Evolutionary conservation across 2,113 vertebrate genomes (phyloP).

Genomic region (Ameiurus melas): DNA sequence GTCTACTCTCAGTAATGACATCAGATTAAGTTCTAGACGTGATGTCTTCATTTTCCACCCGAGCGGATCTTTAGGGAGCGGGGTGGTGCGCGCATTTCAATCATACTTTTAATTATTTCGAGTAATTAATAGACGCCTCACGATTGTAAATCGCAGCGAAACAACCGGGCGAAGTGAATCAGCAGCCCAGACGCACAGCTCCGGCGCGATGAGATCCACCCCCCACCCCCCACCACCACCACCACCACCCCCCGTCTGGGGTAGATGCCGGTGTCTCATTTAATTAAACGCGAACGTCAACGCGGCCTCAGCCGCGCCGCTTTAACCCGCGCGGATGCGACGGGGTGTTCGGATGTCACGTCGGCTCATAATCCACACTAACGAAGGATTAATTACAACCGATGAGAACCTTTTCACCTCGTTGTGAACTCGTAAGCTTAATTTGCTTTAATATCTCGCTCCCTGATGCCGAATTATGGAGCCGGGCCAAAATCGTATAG

Average conservation of each 20-base stretch:
- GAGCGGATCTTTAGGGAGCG: constrained; percentile 33
- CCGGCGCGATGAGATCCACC: constrained; percentile 7
- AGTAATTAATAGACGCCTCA: constrained; percentile 39
- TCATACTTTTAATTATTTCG: constrained; percentile 42
- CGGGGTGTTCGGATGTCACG: constrained; percentile 61
- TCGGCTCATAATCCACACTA: constrained; percentile 77
- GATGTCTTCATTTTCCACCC: constrained; percentile 47
- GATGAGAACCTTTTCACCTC: constrained; percentile 74
- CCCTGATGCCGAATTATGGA: constrained; percentile 26
- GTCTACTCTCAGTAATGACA: constrained; percentile 31
- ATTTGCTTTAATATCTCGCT: constrained; percentile 57
- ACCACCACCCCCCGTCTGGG: constrained; percentile 44
- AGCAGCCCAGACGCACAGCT: constrained; percentile 9
- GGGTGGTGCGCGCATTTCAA: constrained; percentile 43
- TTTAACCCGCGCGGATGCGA: constrained; percentile 63
- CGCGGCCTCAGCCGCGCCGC: constrained; percentile 73
- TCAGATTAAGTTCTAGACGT: constrained; percentile 26
- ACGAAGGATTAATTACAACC: constrained; percentile 82
- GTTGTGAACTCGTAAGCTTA: constrained; percentile 54
- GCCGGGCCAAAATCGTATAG: constrained; percentile 12
- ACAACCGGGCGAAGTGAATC: constrained; percentile 1
- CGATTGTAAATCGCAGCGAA: constrained; percentile 18
- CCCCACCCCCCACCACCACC: too few species aligned
- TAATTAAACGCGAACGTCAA: constrained; percentile 79
- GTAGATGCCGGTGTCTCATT: constrained; percentile 63